A percentile compares a stretch with the other conserved stretches of the same genome.
Evolutionary conservation across 1,140 invertebrate genomes (phyloP).

Genomic region (Cherax destructor): DNA sequence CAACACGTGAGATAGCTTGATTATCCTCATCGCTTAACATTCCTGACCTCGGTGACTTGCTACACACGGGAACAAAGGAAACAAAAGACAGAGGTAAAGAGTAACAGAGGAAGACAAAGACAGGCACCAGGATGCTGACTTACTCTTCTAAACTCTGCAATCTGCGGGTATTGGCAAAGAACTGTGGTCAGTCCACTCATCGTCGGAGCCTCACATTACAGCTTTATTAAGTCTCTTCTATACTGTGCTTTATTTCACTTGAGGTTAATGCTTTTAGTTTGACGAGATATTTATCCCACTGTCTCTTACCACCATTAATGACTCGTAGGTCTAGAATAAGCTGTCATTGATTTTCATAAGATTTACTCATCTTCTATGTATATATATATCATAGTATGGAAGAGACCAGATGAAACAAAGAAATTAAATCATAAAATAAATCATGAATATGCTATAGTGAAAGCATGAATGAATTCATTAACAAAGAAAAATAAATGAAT

Average conservation of each 20-base stretch:
- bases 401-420: conserved; percentile 1
- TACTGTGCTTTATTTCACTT: neutral
- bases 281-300: neutral
- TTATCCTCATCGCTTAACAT: conserved; percentile 5
- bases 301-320: neutral
- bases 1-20: neutral
- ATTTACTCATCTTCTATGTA: neutral
- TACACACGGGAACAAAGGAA: conserved; percentile 16
- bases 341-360: no score
- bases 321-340: no score
- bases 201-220: neutral
- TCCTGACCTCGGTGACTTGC: neutral
- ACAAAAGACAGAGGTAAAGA: conserved; percentile 34
- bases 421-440: conserved; percentile 14
- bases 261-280: neutral
- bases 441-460: neutral
- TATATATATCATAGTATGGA: neutral
- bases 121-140: conserved; percentile 55
- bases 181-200: conserved; percentile 39
- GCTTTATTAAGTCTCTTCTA: neutral
- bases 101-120: conserved; percentile 36
- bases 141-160: conserved; percentile 71
- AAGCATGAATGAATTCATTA: neutral
- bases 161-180: conserved; percentile 62
- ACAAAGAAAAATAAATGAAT: neutral